Evolutionary conservation across 2,888 invertebrate species (phyloP).

Genomic region (Eledona agricola): DNA sequence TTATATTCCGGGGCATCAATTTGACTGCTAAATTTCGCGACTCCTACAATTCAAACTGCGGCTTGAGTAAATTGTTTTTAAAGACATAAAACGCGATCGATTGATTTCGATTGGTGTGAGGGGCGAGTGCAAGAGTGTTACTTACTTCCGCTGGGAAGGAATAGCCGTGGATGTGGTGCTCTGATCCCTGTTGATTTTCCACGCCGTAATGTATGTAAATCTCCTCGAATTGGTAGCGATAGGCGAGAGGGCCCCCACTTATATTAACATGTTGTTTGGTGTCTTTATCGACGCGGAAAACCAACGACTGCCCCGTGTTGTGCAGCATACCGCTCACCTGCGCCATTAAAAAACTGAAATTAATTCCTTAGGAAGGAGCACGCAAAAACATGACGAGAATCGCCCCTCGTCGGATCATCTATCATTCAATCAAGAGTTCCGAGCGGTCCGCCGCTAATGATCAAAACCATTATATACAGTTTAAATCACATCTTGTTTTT

Average conservation of each 20-base stretch:
- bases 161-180: constrained; percentile 94
- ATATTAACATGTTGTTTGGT: constrained; percentile 93
- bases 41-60: constrained; percentile 39
- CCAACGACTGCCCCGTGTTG: constrained; percentile 94
- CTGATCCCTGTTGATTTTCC: constrained; percentile 90
- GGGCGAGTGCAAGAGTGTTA: too few species aligned
- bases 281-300: constrained; percentile 90
- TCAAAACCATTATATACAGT: constrained; percentile 53
- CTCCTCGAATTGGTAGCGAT: constrained; percentile 94
- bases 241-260: constrained; percentile 94
- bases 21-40: constrained; percentile 48
- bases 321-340: constrained; percentile 89
- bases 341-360: too few species aligned
- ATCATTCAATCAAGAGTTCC: constrained; percentile 54
- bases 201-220: constrained; percentile 95
- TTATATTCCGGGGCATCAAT: constrained; percentile 50
- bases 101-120: too few species aligned
- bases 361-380: constrained; percentile 19
- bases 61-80: too few species aligned
- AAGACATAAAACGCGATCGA: too few species aligned
- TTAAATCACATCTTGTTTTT: constrained; percentile 50
- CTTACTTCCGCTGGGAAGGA: constrained; percentile 97
- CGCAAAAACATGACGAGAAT: constrained; percentile 32
- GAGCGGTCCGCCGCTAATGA: constrained; percentile 52
- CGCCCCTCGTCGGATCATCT: constrained; percentile 47